Base-by-base conservation (phyloP, 2,797 vertebrate genomes). In the Xenopus petersii region DNA sequence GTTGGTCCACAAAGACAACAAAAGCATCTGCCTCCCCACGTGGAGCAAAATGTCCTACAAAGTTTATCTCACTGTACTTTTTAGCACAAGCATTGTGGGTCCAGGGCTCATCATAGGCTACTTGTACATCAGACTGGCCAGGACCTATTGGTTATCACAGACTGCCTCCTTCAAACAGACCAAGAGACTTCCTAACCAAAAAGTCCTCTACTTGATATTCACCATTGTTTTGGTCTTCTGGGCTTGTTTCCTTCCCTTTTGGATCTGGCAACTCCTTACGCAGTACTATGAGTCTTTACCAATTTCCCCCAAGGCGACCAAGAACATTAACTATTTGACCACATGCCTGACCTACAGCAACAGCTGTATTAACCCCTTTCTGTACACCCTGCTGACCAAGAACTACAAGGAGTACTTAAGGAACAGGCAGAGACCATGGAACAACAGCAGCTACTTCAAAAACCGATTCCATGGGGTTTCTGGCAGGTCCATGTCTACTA, bases 241-340 rank as follows among this genome's bases (percentile, higher is more conserved):
- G 95, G 95, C 95, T 16, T 97, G 95, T 75, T 97, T 97, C 86
- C 83, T 97, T 75, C 95, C 95, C n/a, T 97, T 97, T 86, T 97
- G 95, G 95, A 93, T 95, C 83, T 97, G 95, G 95, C 95, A 97
- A 78, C 92, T 97, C 26, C 87, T 97, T 63, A 83, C 83, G 75
- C 91, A 93, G 80, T 97, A 94, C 83, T 86, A 91, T 0, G 89
- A 92, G 12, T 83, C 86, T 0, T 82, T 96, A 83, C 75, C 87
- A 10, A 85, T 96, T 42, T 94, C 94, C 60, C 76, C 68, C 70
- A 93, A 93, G 83, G 90, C 88, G 80, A 92, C 91, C 75, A 92
- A 93, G 73, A 95, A 94, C 83, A 91, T 97, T 84, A 97, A 96
- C 84, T 96, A 96, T 72, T 81, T 97, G 85, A 95, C 94, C 72